These are phyloP conservation scores for Drosophila mimetica DNA, from an alignment of 2,888 invertebrate species.

Conservation along the genomic window DNA sequence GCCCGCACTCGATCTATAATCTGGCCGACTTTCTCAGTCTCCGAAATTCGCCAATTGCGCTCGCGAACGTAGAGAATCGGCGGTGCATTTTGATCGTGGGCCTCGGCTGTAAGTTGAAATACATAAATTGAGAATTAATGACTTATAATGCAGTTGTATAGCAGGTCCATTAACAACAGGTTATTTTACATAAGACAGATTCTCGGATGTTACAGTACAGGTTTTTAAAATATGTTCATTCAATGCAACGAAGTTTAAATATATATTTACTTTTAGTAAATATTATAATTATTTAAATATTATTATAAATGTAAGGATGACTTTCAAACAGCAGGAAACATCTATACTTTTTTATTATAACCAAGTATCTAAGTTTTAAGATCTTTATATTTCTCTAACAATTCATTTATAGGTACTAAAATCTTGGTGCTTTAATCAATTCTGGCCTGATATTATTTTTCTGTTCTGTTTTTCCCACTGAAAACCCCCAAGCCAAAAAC, in stretches of 20 bases:
- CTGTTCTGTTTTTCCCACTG: not conserved
- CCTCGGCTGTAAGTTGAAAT: constrained; percentile 58
- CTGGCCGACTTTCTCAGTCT: constrained; percentile 89
- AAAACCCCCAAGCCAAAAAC: not conserved
- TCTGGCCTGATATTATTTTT: not conserved
- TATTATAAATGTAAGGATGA: too few species aligned
- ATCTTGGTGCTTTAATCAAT: not conserved
- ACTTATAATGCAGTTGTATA: not conserved
- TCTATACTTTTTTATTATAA: too few species aligned
- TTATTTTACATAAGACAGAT: not conserved
- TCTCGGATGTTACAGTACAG: constrained; percentile 4
- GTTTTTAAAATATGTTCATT: not conserved
- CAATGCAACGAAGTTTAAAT: not conserved
- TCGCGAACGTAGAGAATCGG: constrained; percentile 89
- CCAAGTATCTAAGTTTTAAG: too few species aligned
- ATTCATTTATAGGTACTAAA: too few species aligned
- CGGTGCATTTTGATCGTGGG: constrained; percentile 85
- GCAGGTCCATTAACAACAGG: constrained; percentile 5
- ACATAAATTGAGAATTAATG: constrained; percentile 6
- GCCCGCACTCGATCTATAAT: constrained; percentile 89
- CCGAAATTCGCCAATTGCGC: constrained; percentile 90
- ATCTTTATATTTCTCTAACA: too few species aligned
- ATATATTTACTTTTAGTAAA: too few species aligned
- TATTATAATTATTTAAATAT: too few species aligned
- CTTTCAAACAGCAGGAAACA: too few species aligned